A percentile compares a stretch with the other conserved stretches of the same genome.
These are phyloP conservation scores for Henricia sp. DNA, from an alignment of 53 echinoderm and acorn worm species.

Conservation along the genomic window DNA sequence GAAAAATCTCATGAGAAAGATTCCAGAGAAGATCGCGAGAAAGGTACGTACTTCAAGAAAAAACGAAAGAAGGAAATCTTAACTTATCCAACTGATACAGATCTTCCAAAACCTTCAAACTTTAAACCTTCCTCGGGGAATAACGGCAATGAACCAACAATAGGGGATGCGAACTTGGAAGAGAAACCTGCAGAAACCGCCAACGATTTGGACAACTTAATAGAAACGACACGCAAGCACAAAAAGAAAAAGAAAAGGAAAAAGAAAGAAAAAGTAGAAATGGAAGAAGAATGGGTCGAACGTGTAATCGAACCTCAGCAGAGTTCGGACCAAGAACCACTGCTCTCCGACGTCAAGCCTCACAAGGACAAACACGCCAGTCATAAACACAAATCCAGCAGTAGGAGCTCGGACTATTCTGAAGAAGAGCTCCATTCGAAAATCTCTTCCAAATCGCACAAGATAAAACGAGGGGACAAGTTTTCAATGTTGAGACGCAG, in stretches of 20 bases:
- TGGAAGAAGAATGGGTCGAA: slow-evolving; percentile 66
- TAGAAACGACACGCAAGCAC: slow-evolving; percentile 33
- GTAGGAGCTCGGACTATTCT: slow-evolving; percentile 7
- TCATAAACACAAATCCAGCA: slow-evolving; percentile 6
- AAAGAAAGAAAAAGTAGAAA: slow-evolving; percentile 43
- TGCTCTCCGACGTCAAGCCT: not conserved
- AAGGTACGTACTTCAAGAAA: not conserved
- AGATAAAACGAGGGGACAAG: slow-evolving; percentile 4
- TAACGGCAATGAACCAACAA: too few relatives aligned
- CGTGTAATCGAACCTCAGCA: slow-evolving; percentile 56
- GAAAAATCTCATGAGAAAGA: not conserved
- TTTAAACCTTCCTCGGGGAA: slow-evolving; percentile 17
- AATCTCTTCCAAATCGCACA: slow-evolving; percentile 31
- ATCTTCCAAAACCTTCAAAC: not conserved
- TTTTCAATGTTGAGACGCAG: slow-evolving; percentile 8
- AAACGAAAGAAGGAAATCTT: slow-evolving; percentile 38
- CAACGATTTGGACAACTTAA: slow-evolving; percentile 3
- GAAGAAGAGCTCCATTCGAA: slow-evolving; percentile 5
- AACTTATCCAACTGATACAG: not conserved
- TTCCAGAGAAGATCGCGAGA: not conserved
- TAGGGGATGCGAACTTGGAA: slow-evolving; percentile 6
- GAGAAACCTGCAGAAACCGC: slow-evolving; percentile 2
- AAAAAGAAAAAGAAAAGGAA: slow-evolving; percentile 76
- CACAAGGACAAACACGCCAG: slow-evolving; percentile 1
- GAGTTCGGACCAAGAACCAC: slow-evolving; percentile 27